Evolutionary conservation across 2,888 invertebrate genomes (phyloP).

Genomic region (Andrena flavipes): DNA sequence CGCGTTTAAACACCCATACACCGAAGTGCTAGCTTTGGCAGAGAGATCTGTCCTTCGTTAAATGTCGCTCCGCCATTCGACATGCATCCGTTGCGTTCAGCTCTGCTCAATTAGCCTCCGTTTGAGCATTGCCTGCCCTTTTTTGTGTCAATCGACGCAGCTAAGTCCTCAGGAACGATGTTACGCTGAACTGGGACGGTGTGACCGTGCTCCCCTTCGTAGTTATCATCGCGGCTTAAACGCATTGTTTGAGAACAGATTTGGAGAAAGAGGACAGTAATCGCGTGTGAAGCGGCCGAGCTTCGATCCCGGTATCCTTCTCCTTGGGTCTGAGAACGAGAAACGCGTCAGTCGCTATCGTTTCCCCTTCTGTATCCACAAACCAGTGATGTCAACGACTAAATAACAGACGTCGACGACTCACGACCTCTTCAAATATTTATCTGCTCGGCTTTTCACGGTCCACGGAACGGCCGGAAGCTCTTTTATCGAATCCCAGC

Average conservation of each 20-base stretch:
- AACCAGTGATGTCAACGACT: not conserved
- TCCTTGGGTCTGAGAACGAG: not conserved
- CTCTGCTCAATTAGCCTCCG: constrained; percentile 30
- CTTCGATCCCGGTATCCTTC: not conserved
- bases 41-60: not conserved
- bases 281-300: not conserved
- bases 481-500: not conserved
- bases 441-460: too few relatives aligned
- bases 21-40: not conserved
- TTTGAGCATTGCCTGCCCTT: constrained; percentile 31
- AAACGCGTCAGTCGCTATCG: not conserved
- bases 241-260: not conserved
- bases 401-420: not conserved
- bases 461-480: not conserved
- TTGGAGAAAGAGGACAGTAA: not conserved
- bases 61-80: not conserved
- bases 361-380: not conserved
- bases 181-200: constrained; percentile 8
- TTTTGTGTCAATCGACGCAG: constrained; percentile 42
- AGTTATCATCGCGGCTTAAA: constrained; percentile 3
- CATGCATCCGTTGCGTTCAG: constrained; percentile 8
- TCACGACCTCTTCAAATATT: not conserved
- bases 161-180: constrained; percentile 40
- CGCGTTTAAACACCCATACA: not conserved
- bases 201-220: constrained; percentile 15